Base-by-base conservation (phyloP, 2,888 invertebrate genomes). In the Yponomeuta cagnagella region DNA sequence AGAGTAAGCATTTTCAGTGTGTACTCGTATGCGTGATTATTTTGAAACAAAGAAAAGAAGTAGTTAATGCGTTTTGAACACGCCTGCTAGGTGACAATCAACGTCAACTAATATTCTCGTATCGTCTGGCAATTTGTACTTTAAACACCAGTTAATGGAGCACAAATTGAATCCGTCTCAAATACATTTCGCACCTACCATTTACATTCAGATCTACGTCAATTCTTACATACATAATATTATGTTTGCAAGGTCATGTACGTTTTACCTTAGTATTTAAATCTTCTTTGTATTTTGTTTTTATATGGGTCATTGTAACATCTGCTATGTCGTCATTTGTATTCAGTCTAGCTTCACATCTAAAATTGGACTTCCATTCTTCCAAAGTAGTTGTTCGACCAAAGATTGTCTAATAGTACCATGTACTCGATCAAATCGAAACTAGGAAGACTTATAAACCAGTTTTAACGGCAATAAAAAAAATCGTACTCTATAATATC, bases 51-150 rank as follows among this genome's bases (percentile, higher is more conserved):
- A 43, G 8, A 43, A 43, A 43, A 43, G 5, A 43, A 43, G 43
- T 43, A 43, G 43, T 43, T 43, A 43, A 8, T 43, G 8, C 8
- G 43, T 30, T 10, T 65, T 3, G 33, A 33, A 65, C 33, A 31
- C 65, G 31, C 10, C 65, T 65, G 10, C 65, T 30, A 10, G 10
- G 12, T 30, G 33, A 10, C 30, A 30, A 30, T 31, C 65, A 65
- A 9, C 10, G 12, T 12, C 33, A 30, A 33, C 10, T 33, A 33
- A 65, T 65, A 12, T 65, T 43, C 3, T 43, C 6, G 1, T 43
- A 5, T 12, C 65, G 23, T 65, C 65, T 33, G 43, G 43, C 43
- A 65, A 31, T 65, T 65, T 65, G 65, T 65, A 65, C 12, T 65
- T 65, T 65, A 65, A 31, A 31, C 31, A 12, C 43, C 52, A 58